Base-by-base conservation (phyloP, 2,797 vertebrate species). In the Macropus fuliginosus region DNA sequence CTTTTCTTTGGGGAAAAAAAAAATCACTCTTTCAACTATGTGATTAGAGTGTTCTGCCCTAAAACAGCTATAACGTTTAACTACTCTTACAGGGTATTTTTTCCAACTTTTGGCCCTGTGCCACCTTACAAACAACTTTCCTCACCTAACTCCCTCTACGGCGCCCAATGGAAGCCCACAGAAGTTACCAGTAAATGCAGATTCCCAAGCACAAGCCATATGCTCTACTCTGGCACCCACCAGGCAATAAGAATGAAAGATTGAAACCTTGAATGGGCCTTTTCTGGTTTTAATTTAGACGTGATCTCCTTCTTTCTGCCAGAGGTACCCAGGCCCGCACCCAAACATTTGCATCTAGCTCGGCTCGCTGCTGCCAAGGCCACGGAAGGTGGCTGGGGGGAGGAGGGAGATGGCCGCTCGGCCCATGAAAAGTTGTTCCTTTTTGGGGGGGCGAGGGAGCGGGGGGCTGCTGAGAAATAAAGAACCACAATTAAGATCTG, bases 361-460 rank as follows among this genome's bases (percentile, higher is more conserved):
- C 62, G 21, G 18, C 28, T 66, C 14, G 62, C n/a, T 5, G 16
- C 34, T 40, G 14, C 34, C 5, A 34, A 66, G 16, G 62, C 34
- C 34, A n/a, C 0, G 62, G 14, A 16, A 1, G 1, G 16, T 18
- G 16, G 34, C 62, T n/a, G 62, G 62, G 11, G 29, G 11, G 5
- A 74, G 34, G 34, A 6, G 34, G 14, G 34, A 5, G 59, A 14
- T 0, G 66, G n/a, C n/a, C 6, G 13, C 59, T 34, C 3, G 16
- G 46, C 5, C 18, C 18, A 0, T 18, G 66, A 21, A 21, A 81
- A 81, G 52, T 52, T 52, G 6, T 52, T 8, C 66, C 0, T 18
- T 40, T 18, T 9, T 56, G 62, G 5, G 13, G 1, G 11, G 5
- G 66, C 0, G 12, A 13, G 1, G 2, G 14, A 14, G 1, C 0